Evolutionary conservation across 2,797 vertebrate genomes (phyloP), one percentile per base, ranked within the genome.

Genomic region (Clarias pachynema): DNA sequence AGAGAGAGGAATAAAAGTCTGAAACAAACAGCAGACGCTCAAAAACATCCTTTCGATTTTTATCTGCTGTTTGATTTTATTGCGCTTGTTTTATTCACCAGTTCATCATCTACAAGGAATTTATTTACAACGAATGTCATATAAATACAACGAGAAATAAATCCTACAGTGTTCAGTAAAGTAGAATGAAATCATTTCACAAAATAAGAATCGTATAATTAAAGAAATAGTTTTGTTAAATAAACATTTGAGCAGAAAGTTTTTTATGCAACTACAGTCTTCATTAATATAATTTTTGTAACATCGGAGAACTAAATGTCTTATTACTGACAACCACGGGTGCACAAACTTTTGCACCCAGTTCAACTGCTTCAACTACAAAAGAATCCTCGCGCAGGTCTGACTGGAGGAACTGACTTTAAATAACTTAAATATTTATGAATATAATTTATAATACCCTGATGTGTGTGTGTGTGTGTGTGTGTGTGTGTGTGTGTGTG

Each of bases 401-500:
- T 65, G 14, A 65, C 12, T 65, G n/a, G 63, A 66, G 26, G 26
- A 29, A 29, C 3, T n/a, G 22, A 62, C 24, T 24, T 62, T 62
- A 62, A n/a, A 24, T 8, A 12, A 62, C 24, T n/a, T 44, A 44
- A 44, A 44, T 44, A 44, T 44, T 44, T 10, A 44, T 44, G 8
- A 44, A 44, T 10, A 44, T 44, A 0, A 10, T 44, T 44, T 44
- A 10, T 75, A 74, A 74, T 72, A 29, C 14, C 53, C n/a, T 20
- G 56, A 37, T 75, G 49, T 75, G 49, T 57, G 26, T 77, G 31
- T 37, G 57, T 37, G 31, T 78, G 56, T 78, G 29, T 79, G 57
- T 77, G 29, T 49, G 34, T 63, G 59, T 79, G 57, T 40, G 24
- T 62, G 18, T 31, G 24, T 65, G 29, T 59, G 44, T 37, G 29